Evolutionary conservation across 2,113 vertebrate genomes (phyloP), one percentile per base, ranked within the genome.

Genomic region (Amblyopsis rosae): DNA sequence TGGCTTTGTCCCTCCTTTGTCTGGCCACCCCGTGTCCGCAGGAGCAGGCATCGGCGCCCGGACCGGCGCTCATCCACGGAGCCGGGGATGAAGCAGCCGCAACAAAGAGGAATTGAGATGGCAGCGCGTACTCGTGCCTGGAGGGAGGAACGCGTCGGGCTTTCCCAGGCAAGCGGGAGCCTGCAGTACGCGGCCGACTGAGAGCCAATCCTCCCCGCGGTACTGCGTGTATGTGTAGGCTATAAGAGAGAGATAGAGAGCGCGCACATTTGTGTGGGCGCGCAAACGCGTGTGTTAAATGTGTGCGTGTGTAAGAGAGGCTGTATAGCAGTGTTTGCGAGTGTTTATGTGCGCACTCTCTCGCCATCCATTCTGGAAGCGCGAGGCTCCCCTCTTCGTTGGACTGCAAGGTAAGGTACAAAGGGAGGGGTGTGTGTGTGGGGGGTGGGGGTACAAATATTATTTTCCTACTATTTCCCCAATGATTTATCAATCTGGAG

Each of bases 161-260:
- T 91, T 90, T 92, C 88, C 80, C 90, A 85, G 90, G 91, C 90
- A 90, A 92, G 87, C 90, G 76, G 90, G 88, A 92, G 91, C 91
- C 92, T 93, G 92, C 90, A 93, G 89, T 89, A 86, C 79, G 82
- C 79, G 83, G 82, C 81, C 9, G 90, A 81, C 82, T 90, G 80
- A 87, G 83, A 89, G 86, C 78, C 82, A 84, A 80, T 80, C 80
- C 83, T 88, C 83, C 50, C 69, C 80, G 87, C 77, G 35, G 74
- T 76, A 47, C 59, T 65, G 82, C 19, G 64, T 47, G 65, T 59
- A 41, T 69, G 47, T 60, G 53, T 54, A 45, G 58, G 56, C 56
- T 59, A 19, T 76, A 83, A 72, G 82, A 72, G 79, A 67, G 74
- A 75, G 70, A 58, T 6, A 49, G 48, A 16, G 56, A 13, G 46